Conservation (phyloP, 2,888 invertebrate genomes). For the Oeneis ivallda region DNA sequence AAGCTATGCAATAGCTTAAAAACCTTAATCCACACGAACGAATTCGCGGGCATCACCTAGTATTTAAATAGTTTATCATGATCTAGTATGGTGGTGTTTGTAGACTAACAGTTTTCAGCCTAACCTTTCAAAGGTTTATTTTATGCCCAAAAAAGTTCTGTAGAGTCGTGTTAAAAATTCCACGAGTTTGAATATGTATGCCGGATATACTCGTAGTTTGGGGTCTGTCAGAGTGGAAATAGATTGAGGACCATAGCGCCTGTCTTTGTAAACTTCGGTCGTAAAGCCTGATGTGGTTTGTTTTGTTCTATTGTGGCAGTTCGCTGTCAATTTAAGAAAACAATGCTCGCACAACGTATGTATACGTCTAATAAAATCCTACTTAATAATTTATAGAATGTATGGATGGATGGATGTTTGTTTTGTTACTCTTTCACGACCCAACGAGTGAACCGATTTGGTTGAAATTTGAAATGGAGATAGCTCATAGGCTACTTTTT, state of each 20-base stretch:
- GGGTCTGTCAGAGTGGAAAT: slow-evolving; percentile 20
- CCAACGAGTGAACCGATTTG: no score
- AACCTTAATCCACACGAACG: no score
- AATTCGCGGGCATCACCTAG: no score
- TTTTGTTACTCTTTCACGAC: no score
- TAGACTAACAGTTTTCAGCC: slow-evolving; percentile 2
- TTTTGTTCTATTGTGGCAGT: slow-evolving; percentile 17
- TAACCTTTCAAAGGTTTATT: slow-evolving; percentile 9
- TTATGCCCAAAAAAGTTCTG: slow-evolving; percentile 12
- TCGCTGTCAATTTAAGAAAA: not conserved
- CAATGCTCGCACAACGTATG: not conserved
- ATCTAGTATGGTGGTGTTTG: no score
- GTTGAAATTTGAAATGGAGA: no score
- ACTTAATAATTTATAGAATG: no score
- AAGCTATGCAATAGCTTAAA: no score
- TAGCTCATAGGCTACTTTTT: no score
- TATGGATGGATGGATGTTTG: no score
- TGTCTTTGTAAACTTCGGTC: slow-evolving; percentile 4
- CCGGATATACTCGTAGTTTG: slow-evolving; percentile 24
- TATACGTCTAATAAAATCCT: no score
- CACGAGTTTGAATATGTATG: slow-evolving; percentile 26
- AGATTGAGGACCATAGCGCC: not conserved
- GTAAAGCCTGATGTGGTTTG: slow-evolving; percentile 12
- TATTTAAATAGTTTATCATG: no score
- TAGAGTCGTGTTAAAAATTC: slow-evolving; percentile 24